These are phyloP conservation scores for Sinocyclocheilus maitianheensis DNA, from an alignment of 2,113 vertebrate species.

Conservation along the genomic window DNA sequence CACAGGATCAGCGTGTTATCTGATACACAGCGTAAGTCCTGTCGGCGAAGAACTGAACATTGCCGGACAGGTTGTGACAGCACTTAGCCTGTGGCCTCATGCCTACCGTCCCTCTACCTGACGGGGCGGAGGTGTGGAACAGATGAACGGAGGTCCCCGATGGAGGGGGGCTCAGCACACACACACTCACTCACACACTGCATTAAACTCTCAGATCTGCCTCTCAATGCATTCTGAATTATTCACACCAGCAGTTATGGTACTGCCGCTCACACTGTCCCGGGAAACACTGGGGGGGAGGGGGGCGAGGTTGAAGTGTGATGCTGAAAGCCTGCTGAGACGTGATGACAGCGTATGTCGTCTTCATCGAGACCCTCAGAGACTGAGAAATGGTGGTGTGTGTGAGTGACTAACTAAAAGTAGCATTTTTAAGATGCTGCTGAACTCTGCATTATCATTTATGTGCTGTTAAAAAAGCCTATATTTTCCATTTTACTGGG, in stretches of 20 bases:
- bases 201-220: constrained; percentile 25
- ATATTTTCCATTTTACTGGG: too few species aligned
- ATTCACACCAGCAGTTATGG: constrained; percentile 57
- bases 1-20: constrained; percentile 10
- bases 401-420: neutral
- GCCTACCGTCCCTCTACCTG: neutral
- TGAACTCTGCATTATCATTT: neutral
- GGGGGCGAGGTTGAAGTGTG: constrained; percentile 23
- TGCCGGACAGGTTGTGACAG: constrained; percentile 33
- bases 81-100: neutral
- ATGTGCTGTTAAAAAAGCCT: too few species aligned
- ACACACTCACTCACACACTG: neutral
- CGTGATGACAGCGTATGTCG: constrained; percentile 4
- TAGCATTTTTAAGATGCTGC: neutral
- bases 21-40: constrained; percentile 29
- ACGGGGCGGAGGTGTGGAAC: neutral
- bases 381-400: neutral
- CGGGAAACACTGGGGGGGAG: neutral
- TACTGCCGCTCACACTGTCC: constrained; percentile 38
- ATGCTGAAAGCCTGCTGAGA: constrained; percentile 39
- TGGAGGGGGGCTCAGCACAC: neutral
- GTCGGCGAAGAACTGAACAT: neutral
- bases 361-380: constrained; percentile 6
- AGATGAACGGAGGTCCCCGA: neutral
- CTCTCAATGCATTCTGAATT: constrained; percentile 48